Conservation (phyloP, 1,140 invertebrate genomes). For the Colletes latitarsis region DNA sequence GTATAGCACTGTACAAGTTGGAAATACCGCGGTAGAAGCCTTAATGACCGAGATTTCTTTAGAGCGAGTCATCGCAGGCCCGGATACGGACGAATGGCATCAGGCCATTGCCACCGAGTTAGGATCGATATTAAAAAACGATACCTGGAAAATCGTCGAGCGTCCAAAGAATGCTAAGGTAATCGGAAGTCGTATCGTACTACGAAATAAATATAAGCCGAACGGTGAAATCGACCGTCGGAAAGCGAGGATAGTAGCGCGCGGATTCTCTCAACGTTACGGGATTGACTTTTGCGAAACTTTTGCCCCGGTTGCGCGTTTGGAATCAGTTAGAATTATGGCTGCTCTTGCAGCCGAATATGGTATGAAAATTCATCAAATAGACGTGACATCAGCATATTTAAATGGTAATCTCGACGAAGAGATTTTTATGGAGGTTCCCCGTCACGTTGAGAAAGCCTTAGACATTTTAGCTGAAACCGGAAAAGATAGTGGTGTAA, state of each 20-base stretch:
- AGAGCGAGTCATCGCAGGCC: background rate
- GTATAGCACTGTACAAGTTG: background rate
- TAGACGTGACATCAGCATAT: slow-evolving; percentile 21
- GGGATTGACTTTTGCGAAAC: slow-evolving; percentile 15
- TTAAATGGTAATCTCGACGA: slow-evolving; percentile 19
- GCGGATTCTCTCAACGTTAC: background rate
- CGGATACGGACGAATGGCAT: background rate
- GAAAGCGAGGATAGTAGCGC: slow-evolving; percentile 23
- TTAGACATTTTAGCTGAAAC: background rate
- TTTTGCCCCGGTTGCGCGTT: background rate
- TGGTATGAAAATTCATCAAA: slow-evolving; percentile 8
- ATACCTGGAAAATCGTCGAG: slow-evolving; percentile 11
- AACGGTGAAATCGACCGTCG: background rate
- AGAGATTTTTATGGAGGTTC: slow-evolving; percentile 8
- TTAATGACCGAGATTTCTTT: background rate
- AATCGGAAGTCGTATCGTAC: background rate
- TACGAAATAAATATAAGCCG: background rate
- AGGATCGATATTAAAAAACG: background rate
- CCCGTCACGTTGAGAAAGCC: background rate
- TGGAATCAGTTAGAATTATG: background rate
- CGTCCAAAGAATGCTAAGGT: background rate
- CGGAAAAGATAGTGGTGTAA: background rate
- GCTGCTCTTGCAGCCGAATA: background rate
- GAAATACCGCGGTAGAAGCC: background rate
- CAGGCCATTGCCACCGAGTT: background rate